Percentiles rank a stretch among this genome's conserved stretches.
Conservation (phyloP, 1,140 invertebrate species). For the Dreissena polymorpha region DNA sequence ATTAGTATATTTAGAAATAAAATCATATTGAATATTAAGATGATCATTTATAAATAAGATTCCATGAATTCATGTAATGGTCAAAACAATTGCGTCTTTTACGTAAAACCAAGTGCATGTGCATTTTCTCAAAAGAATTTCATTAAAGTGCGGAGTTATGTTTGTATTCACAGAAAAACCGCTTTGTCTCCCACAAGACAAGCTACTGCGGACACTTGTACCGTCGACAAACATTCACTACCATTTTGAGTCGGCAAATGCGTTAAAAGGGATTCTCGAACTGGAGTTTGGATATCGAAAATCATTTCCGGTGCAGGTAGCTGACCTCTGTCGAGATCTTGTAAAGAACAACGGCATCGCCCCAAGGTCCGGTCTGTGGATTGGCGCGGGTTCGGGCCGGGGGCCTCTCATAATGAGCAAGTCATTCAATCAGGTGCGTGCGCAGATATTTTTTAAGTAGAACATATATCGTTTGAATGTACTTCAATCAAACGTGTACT, state of each 20-base stretch:
- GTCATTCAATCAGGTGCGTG: slow-evolving; percentile 68
- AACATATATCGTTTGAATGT: neutral
- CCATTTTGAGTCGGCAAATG: slow-evolving; percentile 59
- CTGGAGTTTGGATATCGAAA: slow-evolving; percentile 75
- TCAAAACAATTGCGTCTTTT: too few species aligned
- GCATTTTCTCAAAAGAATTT: too few species aligned
- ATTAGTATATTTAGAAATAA: too few species aligned
- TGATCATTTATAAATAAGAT: too few species aligned
- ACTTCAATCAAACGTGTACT: too few species aligned
- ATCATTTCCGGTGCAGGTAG: slow-evolving; percentile 62
- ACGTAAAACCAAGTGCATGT: too few species aligned
- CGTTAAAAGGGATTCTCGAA: slow-evolving; percentile 71
- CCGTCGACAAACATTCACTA: slow-evolving; percentile 68
- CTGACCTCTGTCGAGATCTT: slow-evolving; percentile 59
- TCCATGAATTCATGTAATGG: too few species aligned
- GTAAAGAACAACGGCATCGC: slow-evolving; percentile 47
- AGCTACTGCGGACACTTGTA: slow-evolving; percentile 46
- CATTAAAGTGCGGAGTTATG: too few species aligned
- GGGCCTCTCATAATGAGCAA: slow-evolving; percentile 68
- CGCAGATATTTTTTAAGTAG: neutral
- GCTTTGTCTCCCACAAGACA: slow-evolving; percentile 48
- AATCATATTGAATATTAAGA: too few species aligned
- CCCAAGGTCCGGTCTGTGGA: slow-evolving; percentile 60
- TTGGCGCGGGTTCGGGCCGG: slow-evolving; percentile 69
- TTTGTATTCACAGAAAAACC: slow-evolving; percentile 50